A percentile compares a stretch with the other conserved stretches of the same genome.
Conservation (phyloP, 2,797 vertebrate species). For the Silurus lanzhouensis region DNA sequence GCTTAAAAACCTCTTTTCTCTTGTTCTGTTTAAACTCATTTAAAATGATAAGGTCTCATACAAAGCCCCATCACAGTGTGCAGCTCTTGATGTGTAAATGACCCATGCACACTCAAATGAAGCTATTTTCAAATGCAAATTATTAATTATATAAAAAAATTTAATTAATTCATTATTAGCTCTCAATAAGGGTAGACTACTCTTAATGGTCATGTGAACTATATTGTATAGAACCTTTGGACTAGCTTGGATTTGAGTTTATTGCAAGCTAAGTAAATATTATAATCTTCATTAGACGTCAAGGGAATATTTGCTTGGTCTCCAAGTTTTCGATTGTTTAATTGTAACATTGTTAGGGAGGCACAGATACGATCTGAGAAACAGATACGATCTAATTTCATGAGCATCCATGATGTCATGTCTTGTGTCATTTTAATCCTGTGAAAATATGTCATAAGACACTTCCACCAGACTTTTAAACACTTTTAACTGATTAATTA, state of each 20-base stretch:
- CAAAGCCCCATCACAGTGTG: conserved; percentile 34
- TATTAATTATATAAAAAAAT: not conserved
- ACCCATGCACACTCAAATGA: conserved; percentile 20
- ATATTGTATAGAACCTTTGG: conserved; percentile 23
- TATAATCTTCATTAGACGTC: not conserved
- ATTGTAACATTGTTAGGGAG: not conserved
- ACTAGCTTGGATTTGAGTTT: conserved; percentile 11
- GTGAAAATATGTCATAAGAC: not conserved
- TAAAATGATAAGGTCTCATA: conserved; percentile 39
- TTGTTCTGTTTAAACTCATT: conserved; percentile 32
- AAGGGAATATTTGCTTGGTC: not conserved
- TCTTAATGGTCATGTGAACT: conserved; percentile 25
- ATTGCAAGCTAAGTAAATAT: not conserved
- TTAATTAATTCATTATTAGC: not conserved
- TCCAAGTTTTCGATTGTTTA: not conserved
- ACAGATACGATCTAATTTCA: not conserved
- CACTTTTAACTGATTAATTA: not conserved
- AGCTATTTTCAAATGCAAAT: conserved; percentile 53
- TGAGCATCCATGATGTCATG: not conserved
- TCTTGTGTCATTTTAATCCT: not conserved
- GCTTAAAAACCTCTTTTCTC: not conserved
- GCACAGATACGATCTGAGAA: not conserved
- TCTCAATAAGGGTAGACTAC: conserved; percentile 18
- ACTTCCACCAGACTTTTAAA: not conserved
- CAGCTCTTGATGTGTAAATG: conserved; percentile 54